Evolutionary conservation across 2,113 vertebrate species (phyloP).

Genomic region (Maccullochella peelii): DNA sequence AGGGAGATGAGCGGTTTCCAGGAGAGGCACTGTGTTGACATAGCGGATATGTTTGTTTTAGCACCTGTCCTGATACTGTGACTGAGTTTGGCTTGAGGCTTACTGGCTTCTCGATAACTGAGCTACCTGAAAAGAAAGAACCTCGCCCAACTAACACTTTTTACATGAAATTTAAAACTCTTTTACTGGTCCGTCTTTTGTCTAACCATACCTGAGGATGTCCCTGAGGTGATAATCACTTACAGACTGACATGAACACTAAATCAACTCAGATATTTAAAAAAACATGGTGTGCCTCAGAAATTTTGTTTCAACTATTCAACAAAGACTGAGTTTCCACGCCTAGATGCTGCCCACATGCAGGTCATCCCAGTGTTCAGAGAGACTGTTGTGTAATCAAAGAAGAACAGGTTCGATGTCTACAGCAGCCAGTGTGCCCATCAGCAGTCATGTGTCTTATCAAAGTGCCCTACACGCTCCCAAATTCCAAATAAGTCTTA

Average conservation of each 20-base stretch:
- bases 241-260: background rate
- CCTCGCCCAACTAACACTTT: background rate
- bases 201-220: background rate
- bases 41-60: background rate
- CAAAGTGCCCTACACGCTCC: background rate
- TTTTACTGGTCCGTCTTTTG: background rate
- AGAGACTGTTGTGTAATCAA: slow-evolving; percentile 33
- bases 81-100: background rate
- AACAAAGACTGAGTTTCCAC: background rate
- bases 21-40: background rate
- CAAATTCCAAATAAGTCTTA: background rate
- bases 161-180: background rate
- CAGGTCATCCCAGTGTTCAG: background rate
- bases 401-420: slow-evolving; percentile 8
- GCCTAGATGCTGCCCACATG: background rate
- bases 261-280: background rate
- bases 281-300: background rate
- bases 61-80: background rate
- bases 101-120: background rate
- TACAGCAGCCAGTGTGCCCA: background rate
- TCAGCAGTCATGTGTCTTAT: background rate
- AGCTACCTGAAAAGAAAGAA: background rate
- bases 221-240: background rate
- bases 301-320: background rate
- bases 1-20: background rate